Base-by-base conservation (phyloP, 2,888 invertebrate genomes). In the Leistus spinibarbis region DNA sequence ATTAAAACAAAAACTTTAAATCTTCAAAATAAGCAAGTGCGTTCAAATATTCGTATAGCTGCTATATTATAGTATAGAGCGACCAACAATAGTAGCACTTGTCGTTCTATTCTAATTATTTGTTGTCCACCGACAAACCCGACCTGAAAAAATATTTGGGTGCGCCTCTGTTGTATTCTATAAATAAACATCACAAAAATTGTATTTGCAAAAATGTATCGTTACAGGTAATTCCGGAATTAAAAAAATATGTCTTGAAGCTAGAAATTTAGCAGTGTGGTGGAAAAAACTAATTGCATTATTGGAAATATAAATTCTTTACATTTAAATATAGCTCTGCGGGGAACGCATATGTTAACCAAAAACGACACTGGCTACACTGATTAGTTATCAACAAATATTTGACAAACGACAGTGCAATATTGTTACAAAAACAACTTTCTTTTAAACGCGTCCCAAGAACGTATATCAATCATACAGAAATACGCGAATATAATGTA, bases 321-420 rank as follows among this genome's bases (percentile, higher is more conserved):
- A 40, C 7, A 40, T 40, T 40, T 40, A 40, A 7, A 40, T 40
- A 10, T 40, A 40, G 40, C 40, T 40, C 13, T 17, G 62, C 60
- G 62, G 60, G 53, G 62, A 67, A 73, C 73, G 54, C 66, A 73
- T 65, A 72, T 72, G 72, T 72, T 66, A 60, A 40, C 66, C 17
- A 60, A 67, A 73, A 66, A 65, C 20, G 66, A 66, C 66, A 40
- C 3, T 7, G 67, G 53, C 66, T 57, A 4, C 40, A 73, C 73
- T 73, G 73, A 73, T 73, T 73, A 67, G 67, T 67, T 73, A 73
- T 73, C 73, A 67, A 67, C 67, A 73, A 73, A 73, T 73, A 73
- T 73, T 73, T 73, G 73, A 67, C 72, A 72, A 72, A 22, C 19
- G 16, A 65, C 72, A 72, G 66, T 72, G 65, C 57, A 54, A 65